phyloP scores from a whole-genome alignment of 2,888 invertebrate genomes.

The Rhingia rostrata region DNA sequence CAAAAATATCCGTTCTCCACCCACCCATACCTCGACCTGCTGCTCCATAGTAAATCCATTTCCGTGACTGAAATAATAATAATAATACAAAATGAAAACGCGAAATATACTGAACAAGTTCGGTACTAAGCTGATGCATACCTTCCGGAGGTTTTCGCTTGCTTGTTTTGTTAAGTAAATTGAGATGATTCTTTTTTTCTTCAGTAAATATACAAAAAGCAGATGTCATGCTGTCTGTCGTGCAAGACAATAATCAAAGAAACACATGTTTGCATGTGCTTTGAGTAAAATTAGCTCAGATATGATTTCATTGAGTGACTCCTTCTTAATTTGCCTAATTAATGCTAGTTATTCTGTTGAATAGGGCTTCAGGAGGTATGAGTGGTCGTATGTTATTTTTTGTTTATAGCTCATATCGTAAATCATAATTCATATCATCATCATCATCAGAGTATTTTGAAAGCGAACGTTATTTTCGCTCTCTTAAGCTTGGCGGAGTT shows the following conservation, averaged over 20 bases:
- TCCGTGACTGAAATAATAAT: conserved; percentile 69
- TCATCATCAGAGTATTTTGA: no score
- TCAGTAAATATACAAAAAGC: conserved; percentile 5
- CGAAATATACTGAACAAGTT: conserved; percentile 37
- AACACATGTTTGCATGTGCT: conserved; percentile 33
- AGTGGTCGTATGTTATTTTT: neutral
- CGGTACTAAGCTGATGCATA: conserved; percentile 14
- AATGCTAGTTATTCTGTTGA: conserved; percentile 39
- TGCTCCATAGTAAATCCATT: conserved; percentile 55
- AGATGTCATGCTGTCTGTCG: conserved; percentile 29
- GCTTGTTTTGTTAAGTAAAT: conserved; percentile 17
- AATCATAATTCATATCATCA: neutral
- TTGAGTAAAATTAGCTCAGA: conserved; percentile 42
- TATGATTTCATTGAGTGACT: conserved; percentile 46
- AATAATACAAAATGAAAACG: conserved; percentile 13
- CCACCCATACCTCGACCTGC: conserved; percentile 34
- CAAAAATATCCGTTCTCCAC: conserved; percentile 67
- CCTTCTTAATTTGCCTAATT: conserved; percentile 19
- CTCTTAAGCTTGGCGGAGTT: no score
- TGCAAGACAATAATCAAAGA: conserved; percentile 53
- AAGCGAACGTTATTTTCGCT: neutral
- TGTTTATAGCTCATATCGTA: neutral
- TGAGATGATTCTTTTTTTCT: conserved; percentile 45
- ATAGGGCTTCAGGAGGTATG: neutral
- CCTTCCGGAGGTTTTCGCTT: conserved; percentile 30